Percentiles rank a stretch among this genome's conserved stretches.
Conservation (phyloP, 2,888 invertebrate species). For the Stomorhina lunata region DNA sequence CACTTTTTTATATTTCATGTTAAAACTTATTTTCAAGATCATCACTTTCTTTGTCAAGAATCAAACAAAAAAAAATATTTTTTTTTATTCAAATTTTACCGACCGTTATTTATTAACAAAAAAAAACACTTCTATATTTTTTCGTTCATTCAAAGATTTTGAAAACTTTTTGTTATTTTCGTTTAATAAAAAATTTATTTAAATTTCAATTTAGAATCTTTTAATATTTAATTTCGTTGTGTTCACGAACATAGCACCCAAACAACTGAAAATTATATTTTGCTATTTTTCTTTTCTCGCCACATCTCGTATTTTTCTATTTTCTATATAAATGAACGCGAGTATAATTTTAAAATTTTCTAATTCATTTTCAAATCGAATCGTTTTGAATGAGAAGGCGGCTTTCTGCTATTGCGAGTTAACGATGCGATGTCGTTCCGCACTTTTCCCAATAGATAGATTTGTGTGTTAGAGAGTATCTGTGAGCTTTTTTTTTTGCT, state of each 20-base stretch:
- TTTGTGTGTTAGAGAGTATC: not conserved
- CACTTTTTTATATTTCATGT: not conserved
- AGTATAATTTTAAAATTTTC: slow-evolving; percentile 46
- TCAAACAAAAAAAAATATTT: not conserved
- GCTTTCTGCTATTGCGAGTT: slow-evolving; percentile 48
- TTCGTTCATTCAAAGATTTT: not conserved
- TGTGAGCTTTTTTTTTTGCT: slow-evolving; percentile 8
- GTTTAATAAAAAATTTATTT: slow-evolving; percentile 1
- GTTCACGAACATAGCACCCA: slow-evolving; percentile 60
- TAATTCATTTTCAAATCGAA: slow-evolving; percentile 60
- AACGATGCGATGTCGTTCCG: slow-evolving; percentile 20
- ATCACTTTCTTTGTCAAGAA: slow-evolving; percentile 16
- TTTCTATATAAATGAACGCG: slow-evolving; percentile 28
- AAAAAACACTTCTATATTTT: not conserved
- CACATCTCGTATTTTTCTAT: slow-evolving; percentile 52
- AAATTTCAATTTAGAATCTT: not conserved
- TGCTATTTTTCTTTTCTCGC: slow-evolving; percentile 61
- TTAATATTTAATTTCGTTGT: slow-evolving; percentile 54
- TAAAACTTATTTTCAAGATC: not conserved
- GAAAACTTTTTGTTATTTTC: not conserved
- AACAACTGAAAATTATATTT: slow-evolving; percentile 60
- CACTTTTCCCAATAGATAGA: not conserved
- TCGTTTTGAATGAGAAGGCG: slow-evolving; percentile 60
- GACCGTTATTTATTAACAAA: slow-evolving; percentile 33
- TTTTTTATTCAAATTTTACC: not conserved